These are phyloP conservation scores for Athalia circularis DNA, from an alignment of 2,888 invertebrate species.

Conservation along the genomic window DNA sequence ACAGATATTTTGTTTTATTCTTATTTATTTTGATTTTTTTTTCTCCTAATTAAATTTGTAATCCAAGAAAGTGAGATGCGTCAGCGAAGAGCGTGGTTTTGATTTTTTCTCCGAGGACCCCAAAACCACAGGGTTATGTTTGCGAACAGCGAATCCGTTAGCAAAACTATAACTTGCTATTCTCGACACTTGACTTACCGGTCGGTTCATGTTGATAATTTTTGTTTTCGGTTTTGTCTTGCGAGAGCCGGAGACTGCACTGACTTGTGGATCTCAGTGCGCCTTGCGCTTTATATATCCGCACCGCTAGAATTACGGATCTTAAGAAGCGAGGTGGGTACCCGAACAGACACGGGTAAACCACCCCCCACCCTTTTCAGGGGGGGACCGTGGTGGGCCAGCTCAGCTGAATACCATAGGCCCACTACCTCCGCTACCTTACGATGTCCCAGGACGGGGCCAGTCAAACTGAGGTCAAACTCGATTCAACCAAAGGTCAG, in stretches of 20 bases:
- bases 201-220: constrained; percentile 54
- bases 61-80: constrained; percentile 35
- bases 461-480: constrained; percentile 49
- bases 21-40: neutral
- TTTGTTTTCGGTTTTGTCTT: constrained; percentile 12
- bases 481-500: constrained; percentile 50
- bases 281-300: constrained; percentile 66
- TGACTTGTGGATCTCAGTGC: constrained; percentile 58
- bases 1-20: neutral
- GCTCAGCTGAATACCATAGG: constrained; percentile 45
- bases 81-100: neutral
- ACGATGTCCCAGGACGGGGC: constrained; percentile 46
- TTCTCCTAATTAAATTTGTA: constrained; percentile 22
- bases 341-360: constrained; percentile 48
- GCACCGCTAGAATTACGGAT: constrained; percentile 62
- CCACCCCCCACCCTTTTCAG: constrained; percentile 50
- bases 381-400: constrained; percentile 35
- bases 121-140: too few species aligned
- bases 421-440: constrained; percentile 44
- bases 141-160: too few species aligned
- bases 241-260: constrained; percentile 57
- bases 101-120: too few species aligned
- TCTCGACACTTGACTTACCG: constrained; percentile 56
- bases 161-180: too few species aligned
- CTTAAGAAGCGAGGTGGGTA: constrained; percentile 59